Evolutionary conservation across 2,113 vertebrate species (phyloP).

Genomic region (Octodon degus): DNA sequence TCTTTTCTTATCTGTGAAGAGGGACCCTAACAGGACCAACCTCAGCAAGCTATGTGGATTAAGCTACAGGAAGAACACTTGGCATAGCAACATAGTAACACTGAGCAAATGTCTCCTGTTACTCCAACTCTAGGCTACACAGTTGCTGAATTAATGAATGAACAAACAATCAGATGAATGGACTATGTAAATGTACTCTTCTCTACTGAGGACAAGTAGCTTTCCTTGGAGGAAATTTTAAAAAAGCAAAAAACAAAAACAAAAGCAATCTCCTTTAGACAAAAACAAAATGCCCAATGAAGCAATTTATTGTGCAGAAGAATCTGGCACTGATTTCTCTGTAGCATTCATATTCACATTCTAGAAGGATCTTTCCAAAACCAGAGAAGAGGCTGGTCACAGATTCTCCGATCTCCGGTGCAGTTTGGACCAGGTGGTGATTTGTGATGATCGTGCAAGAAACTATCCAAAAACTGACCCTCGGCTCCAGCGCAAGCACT

Average conservation of each 20-base stretch:
- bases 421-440: not conserved
- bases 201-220: not conserved
- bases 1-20: not conserved
- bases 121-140: fast-evolving
- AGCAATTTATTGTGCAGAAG: not conserved
- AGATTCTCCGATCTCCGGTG: not conserved
- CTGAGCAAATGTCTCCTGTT: too few relatives aligned
- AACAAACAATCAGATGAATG: not conserved
- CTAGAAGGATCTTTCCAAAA: not conserved
- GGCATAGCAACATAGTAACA: not conserved
- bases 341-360: not conserved
- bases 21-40: not conserved
- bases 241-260: not conserved
- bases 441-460: constrained; percentile 51
- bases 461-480: not conserved
- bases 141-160: not conserved
- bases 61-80: too few relatives aligned
- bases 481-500: constrained; percentile 2
- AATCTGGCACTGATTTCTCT: not conserved
- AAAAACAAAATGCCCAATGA: not conserved
- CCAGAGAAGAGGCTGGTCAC: not conserved
- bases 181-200: not conserved
- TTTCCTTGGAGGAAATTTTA: constrained; percentile 25
- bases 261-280: not conserved
- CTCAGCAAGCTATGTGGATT: not conserved